Evolutionary conservation across 2,797 vertebrate species (phyloP), one percentile per base, ranked within the genome.

Genomic region (Acanthurus tractus): DNA sequence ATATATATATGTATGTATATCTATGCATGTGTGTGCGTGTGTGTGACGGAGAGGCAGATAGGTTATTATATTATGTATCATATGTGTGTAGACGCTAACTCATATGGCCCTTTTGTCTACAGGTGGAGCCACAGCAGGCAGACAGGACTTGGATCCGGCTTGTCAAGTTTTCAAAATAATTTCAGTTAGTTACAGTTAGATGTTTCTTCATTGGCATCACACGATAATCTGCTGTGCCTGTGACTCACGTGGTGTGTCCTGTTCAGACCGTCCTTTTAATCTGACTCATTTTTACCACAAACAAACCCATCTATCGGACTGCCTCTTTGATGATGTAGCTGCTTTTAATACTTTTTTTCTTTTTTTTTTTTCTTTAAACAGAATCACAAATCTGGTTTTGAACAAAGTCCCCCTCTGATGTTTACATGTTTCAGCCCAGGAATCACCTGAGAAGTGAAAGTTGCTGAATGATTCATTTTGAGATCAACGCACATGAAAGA

Each of bases 231-330:
- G 55, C 20, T 67, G 13, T 46, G 34, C 23, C 2, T 65, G 36
- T 88, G 81, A 86, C 71, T 88, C 79, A 83, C 22, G 3, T 20
- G 48, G 6, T 52, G 49, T 61, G 70, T 76, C 63, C 59, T 55
- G 50, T 61, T 71, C 22, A 46, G 70, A 18, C 44, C 17, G n/a
- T 72, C 59, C 59, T 46, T 34, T 49, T 17, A 76, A 61, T 18
- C 46, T 88, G 86, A 87, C 57, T 88, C 86, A 81, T 68, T 70
- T 44, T n/a, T 76, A 74, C 54, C 63, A 56, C 74, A 81, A 71
- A 69, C 64, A 81, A 76, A 25, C 20, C 8, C 20, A 29, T 29
- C 3, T 6, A 42, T 15, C 45, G 40, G 36, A 29, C 38, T 57
- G 22, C 48, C 54, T 67, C 12, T 23, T 11, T 53, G 38, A 63